These are phyloP conservation scores for Bembecia ichneumoniformis DNA, from an alignment of 2,888 invertebrate genomes.

Conservation along the genomic window DNA sequence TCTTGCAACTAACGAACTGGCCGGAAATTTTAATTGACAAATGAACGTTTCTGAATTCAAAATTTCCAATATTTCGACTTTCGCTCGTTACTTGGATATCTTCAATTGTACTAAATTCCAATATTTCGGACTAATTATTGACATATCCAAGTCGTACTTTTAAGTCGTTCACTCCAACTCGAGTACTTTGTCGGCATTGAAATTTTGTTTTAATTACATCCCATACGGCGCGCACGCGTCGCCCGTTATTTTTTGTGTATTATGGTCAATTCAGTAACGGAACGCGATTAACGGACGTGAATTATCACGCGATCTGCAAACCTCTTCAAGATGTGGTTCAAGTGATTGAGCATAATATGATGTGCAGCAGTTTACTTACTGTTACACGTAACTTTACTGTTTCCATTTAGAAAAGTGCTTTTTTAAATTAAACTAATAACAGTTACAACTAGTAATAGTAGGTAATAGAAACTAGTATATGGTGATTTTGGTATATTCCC, in stretches of 20 bases:
- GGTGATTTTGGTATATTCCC: too few species aligned
- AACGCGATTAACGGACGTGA: conserved; percentile 39
- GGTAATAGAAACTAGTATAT: too few species aligned
- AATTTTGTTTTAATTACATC: conserved; percentile 1
- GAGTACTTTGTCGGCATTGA: not conserved
- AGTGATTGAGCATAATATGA: conserved; percentile 11
- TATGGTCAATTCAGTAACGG: conserved; percentile 59
- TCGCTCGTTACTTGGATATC: not conserved
- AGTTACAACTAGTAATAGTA: too few species aligned
- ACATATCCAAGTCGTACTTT: not conserved
- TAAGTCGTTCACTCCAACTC: not conserved
- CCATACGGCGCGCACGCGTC: conserved; percentile 7
- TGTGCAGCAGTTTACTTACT: not conserved
- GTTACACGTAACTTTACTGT: not conserved
- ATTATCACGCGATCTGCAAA: conserved; percentile 28
- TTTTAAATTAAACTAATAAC: too few species aligned
- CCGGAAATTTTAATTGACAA: too few species aligned
- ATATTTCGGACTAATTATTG: not conserved
- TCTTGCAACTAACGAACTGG: too few species aligned
- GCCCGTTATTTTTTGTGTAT: conserved; percentile 11
- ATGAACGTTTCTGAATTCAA: too few species aligned
- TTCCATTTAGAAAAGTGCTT: too few species aligned
- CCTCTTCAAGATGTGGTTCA: conserved; percentile 19
- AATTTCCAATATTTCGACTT: not conserved
- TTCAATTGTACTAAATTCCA: not conserved